phyloP scores from a whole-genome alignment of 2,888 invertebrate species.

The Caenorhabditis panamensis region DNA sequence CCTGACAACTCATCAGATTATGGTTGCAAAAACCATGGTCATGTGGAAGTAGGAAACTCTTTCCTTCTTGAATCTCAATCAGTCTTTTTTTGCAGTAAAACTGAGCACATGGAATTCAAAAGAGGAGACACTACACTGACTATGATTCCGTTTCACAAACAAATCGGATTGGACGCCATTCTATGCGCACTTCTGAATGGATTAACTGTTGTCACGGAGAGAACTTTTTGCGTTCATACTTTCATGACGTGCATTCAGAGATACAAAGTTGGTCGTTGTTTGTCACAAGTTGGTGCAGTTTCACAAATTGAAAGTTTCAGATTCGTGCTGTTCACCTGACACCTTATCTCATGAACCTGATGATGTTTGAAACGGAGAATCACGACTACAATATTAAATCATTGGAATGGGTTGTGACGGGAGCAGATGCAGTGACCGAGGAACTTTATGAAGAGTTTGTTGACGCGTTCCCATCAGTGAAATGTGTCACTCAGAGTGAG shows the following conservation, averaged over 20 bases:
- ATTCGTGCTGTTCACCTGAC: conserved; percentile 52
- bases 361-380: conserved; percentile 56
- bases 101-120: conserved; percentile 32
- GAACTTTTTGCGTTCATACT: conserved; percentile 56
- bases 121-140: conserved; percentile 47
- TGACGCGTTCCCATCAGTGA: conserved; percentile 48
- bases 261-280: conserved; percentile 34
- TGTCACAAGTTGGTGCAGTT: not conserved
- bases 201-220: conserved; percentile 49
- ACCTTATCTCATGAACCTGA: conserved; percentile 56
- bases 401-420: conserved; percentile 56
- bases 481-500: conserved; percentile 52
- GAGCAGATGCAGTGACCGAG: conserved; percentile 54
- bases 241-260: conserved; percentile 60
- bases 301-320: conserved; percentile 16
- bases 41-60: conserved; percentile 50
- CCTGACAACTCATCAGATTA: conserved; percentile 52
- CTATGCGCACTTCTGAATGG: conserved; percentile 52
- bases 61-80: no score
- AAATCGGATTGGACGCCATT: conserved; percentile 50
- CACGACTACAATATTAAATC: conserved; percentile 45
- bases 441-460: conserved; percentile 58
- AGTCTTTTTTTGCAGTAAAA: conserved; percentile 38
- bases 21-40: conserved; percentile 55
- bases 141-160: conserved; percentile 64